Conservation (phyloP, 2,113 vertebrate genomes). For the Myiozetetes cayanensis region DNA sequence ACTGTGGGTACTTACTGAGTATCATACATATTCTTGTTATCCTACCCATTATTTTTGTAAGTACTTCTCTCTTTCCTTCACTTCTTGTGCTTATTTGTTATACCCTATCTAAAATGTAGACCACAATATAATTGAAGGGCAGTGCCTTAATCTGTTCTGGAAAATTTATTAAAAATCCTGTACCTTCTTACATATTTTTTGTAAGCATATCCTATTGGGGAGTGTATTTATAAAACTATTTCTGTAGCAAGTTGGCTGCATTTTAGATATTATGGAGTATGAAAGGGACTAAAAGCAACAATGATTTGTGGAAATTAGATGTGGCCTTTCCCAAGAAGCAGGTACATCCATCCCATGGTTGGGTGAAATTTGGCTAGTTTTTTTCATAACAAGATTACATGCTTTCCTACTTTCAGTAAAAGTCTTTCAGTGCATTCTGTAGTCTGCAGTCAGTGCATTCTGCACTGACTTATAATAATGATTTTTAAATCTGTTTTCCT, state of each 20-base stretch:
- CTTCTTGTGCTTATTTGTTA: background rate
- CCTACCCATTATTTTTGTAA: background rate
- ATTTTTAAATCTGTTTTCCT: background rate
- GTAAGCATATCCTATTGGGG: background rate
- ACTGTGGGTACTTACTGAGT: background rate
- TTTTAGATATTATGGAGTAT: background rate
- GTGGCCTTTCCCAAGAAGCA: background rate
- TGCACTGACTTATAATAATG: background rate
- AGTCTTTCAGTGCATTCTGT: too few species aligned
- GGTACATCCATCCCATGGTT: background rate
- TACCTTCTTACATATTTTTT: background rate
- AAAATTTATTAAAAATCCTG: background rate
- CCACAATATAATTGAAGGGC: background rate
- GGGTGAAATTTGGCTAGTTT: background rate
- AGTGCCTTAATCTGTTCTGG: background rate
- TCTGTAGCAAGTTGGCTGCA: background rate
- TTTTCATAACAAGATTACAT: background rate
- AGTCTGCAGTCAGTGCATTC: too few species aligned
- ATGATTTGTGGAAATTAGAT: background rate
- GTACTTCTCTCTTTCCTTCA: background rate
- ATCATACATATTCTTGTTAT: background rate
- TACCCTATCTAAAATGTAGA: background rate
- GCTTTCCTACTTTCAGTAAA: background rate
- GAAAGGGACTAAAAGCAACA: background rate
- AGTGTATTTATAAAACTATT: background rate